Conservation (phyloP, 2,888 invertebrate genomes). For the Tetrapedia diversipes region DNA sequence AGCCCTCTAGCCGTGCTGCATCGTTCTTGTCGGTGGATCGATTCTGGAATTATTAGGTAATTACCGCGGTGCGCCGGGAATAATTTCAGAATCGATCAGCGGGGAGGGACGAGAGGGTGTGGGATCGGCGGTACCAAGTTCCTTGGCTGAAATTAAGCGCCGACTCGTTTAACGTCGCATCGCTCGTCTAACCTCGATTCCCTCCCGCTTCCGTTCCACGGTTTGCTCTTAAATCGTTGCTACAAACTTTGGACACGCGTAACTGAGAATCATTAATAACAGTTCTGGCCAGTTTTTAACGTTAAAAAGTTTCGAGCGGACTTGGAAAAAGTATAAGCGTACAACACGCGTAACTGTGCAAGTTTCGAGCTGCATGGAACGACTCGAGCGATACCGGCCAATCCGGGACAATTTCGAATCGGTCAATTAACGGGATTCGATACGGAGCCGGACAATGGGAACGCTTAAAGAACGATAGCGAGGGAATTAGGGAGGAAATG, state of each 20-base stretch:
- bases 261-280: not conserved
- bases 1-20: slow-evolving; percentile 41
- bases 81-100: slow-evolving; percentile 67
- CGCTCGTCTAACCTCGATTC: slow-evolving; percentile 18
- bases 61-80: slow-evolving; percentile 63
- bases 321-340: no score
- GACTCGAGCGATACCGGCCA: no score
- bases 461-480: not conserved
- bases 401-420: not conserved
- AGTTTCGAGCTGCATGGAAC: no score
- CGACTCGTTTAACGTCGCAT: slow-evolving; percentile 43
- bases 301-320: not conserved
- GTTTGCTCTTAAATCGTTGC: slow-evolving; percentile 7
- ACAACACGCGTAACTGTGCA: no score
- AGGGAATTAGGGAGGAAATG: slow-evolving; percentile 18
- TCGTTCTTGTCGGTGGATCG: slow-evolving; percentile 57
- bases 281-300: not conserved
- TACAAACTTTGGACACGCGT: not conserved
- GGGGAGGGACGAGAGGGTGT: not conserved
- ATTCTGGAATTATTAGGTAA: slow-evolving; percentile 70
- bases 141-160: slow-evolving; percentile 44
- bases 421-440: not conserved
- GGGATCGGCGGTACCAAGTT: slow-evolving; percentile 31
- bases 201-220: not conserved
- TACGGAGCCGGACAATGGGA: slow-evolving; percentile 2